phyloP scores from a whole-genome alignment of 2,888 invertebrate species.

The Zelleria hepariella region DNA sequence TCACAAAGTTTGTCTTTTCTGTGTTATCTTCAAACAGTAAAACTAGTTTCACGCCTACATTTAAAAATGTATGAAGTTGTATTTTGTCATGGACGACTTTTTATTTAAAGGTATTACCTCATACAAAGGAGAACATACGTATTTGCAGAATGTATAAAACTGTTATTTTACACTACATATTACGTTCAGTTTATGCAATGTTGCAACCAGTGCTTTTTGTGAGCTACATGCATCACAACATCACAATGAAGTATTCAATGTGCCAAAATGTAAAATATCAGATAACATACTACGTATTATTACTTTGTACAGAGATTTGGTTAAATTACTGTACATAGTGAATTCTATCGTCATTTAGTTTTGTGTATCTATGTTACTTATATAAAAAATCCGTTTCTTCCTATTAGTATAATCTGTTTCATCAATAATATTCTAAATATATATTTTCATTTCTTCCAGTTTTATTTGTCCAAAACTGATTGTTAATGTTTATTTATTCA shows the following conservation, averaged over 20 bases:
- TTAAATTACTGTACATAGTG: constrained; percentile 15
- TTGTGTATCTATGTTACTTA: constrained; percentile 14
- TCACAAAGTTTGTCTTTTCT: constrained; percentile 2
- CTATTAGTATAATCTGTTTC: background rate
- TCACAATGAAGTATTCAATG: constrained; percentile 29
- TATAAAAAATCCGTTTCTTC: constrained; percentile 18
- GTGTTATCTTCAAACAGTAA: background rate
- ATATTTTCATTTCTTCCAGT: background rate
- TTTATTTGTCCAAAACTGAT: background rate
- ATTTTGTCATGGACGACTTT: background rate
- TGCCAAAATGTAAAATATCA: constrained; percentile 54
- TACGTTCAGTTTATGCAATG: background rate
- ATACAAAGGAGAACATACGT: background rate
- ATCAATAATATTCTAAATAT: background rate
- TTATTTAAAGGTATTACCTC: background rate
- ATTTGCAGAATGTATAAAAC: background rate
- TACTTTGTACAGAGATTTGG: constrained; percentile 18
- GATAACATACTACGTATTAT: constrained; percentile 20
- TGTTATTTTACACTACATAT: background rate
- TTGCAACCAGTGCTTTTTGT: background rate
- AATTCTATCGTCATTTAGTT: constrained; percentile 1
- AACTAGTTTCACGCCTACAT: background rate
- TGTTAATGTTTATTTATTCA: constrained; percentile 36
- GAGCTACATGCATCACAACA: constrained; percentile 10
- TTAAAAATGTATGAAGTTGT: background rate